A percentile compares a stretch with the other conserved stretches of the same genome.
These are phyloP conservation scores for Clarias laeviceps DNA, from an alignment of 2,797 vertebrate genomes.

Conservation along the genomic window DNA sequence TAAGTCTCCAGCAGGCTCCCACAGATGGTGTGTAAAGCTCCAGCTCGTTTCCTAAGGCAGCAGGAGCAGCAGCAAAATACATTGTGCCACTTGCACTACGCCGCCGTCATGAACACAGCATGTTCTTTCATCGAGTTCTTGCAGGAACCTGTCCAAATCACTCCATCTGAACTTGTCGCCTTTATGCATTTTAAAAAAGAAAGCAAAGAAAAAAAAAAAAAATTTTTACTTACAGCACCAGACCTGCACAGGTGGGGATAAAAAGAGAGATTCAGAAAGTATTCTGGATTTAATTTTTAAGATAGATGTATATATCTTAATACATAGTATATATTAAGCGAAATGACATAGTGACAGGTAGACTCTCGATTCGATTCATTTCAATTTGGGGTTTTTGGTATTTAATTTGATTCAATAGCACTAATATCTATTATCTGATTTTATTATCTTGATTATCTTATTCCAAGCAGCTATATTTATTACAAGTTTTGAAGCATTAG, in stretches of 20 bases:
- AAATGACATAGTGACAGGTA: background rate
- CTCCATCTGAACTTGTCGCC: background rate
- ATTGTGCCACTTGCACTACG: conserved; percentile 39
- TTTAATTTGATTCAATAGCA: too few species aligned
- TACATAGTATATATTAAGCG: background rate
- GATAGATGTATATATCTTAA: background rate
- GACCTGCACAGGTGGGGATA: background rate
- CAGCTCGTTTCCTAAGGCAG: conserved; percentile 37
- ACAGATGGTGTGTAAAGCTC: conserved; percentile 52
- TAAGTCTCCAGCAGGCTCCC: conserved; percentile 31
- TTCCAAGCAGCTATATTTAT: too few species aligned
- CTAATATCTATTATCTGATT: too few species aligned
- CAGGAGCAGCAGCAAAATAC: conserved; percentile 35
- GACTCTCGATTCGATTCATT: too few species aligned
- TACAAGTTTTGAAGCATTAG: too few species aligned
- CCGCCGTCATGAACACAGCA: conserved; percentile 32
- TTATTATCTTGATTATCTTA: too few species aligned
- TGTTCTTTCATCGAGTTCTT: conserved; percentile 20
- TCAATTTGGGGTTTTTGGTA: too few species aligned
- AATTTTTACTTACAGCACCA: background rate
- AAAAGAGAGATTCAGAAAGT: background rate
- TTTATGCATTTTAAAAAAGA: background rate
- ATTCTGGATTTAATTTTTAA: background rate
- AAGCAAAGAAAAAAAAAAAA: background rate
- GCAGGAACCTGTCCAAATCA: conserved; percentile 10